These are phyloP conservation scores for Prolemur simus DNA, from an alignment of 2,113 vertebrate genomes.

Conservation along the genomic window DNA sequence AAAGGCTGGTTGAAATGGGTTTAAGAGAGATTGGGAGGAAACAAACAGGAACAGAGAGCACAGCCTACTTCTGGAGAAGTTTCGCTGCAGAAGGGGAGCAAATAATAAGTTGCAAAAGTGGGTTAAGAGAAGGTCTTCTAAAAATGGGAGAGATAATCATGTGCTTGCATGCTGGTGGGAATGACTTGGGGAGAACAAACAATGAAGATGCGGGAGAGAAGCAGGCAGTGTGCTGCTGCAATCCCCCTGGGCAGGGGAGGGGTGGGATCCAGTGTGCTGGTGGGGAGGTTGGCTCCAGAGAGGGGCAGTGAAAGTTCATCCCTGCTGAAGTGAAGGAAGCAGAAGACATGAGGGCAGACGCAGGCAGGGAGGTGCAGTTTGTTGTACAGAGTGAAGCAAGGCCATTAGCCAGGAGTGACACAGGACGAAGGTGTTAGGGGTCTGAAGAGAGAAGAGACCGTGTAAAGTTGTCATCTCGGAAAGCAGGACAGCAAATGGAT, in stretches of 20 bases:
- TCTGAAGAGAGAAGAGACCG: neutral
- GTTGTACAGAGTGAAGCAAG: neutral
- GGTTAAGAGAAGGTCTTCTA: neutral
- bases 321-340: neutral
- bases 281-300: neutral
- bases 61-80: neutral
- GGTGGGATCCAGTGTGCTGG: neutral
- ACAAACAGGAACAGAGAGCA: neutral
- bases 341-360: neutral
- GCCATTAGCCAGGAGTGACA: neutral
- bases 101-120: neutral
- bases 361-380: neutral
- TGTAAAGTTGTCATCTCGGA: neutral
- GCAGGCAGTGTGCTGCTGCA: fast-evolving
- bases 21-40: neutral
- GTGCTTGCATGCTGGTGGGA: neutral
- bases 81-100: neutral
- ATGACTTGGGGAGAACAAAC: neutral
- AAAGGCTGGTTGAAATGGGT: neutral
- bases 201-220: neutral
- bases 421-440: neutral
- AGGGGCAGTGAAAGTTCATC: neutral
- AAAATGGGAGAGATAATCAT: neutral
- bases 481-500: neutral
- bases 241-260: neutral